phyloP scores from a whole-genome alignment of 2,113 vertebrate genomes.

The Cyprinus carpio region DNA sequence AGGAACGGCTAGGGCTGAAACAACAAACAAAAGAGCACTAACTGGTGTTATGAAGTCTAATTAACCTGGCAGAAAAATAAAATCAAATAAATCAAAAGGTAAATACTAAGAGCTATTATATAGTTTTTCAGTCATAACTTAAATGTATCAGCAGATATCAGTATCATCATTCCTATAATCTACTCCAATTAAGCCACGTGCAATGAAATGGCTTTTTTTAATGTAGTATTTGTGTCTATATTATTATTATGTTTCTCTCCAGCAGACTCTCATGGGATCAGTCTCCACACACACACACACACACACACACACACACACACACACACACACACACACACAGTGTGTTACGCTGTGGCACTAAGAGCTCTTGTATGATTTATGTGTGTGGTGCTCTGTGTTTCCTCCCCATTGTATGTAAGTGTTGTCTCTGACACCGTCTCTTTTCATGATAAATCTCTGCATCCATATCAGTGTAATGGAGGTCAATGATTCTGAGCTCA shows the following conservation, averaged over 20 bases:
- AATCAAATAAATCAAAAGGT: too few relatives aligned
- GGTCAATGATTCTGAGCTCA: constrained; percentile 35
- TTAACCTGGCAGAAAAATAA: too few relatives aligned
- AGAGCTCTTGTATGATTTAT: constrained; percentile 38
- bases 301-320: too few relatives aligned
- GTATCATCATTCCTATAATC: neutral
- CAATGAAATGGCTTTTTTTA: neutral
- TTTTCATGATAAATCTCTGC: constrained; percentile 43
- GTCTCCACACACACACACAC: neutral
- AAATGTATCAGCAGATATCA: too few relatives aligned
- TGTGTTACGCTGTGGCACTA: neutral
- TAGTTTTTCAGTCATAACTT: too few relatives aligned
- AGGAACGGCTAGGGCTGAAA: too few relatives aligned
- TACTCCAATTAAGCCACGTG: neutral
- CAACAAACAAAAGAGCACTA: too few relatives aligned
- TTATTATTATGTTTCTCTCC: neutral
- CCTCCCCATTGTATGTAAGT: neutral
- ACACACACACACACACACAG: neutral
- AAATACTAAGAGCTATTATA: too few relatives aligned
- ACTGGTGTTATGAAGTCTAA: too few relatives aligned
- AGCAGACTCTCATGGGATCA: constrained; percentile 23
- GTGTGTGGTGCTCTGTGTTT: neutral
- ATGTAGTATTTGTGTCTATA: neutral
- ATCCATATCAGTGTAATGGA: constrained; percentile 12
- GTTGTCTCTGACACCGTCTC: neutral